These are phyloP conservation scores for Saimiri boliviensis DNA, from an alignment of 2,113 vertebrate species.

Conservation along the genomic window DNA sequence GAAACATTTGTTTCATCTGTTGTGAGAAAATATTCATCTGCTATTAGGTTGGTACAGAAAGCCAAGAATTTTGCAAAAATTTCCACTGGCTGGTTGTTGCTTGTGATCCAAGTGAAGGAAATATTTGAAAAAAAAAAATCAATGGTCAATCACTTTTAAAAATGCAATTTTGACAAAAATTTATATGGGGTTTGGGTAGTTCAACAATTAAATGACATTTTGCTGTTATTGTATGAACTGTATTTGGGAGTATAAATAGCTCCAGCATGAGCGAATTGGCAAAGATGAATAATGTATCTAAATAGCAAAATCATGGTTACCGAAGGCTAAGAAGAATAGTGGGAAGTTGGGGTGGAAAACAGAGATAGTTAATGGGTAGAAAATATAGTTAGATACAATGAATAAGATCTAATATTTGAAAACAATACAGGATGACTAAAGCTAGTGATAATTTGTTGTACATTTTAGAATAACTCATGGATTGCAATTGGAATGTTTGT, in stretches of 20 bases:
- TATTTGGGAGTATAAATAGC: neutral
- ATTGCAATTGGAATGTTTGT: too few species aligned
- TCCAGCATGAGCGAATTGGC: neutral
- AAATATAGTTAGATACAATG: too few species aligned
- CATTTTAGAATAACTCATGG: too few species aligned
- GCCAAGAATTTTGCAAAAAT: constrained; percentile 67
- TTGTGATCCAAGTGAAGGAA: constrained; percentile 44
- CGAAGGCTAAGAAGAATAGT: too few species aligned
- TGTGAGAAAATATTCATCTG: constrained; percentile 53
- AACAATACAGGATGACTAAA: too few species aligned
- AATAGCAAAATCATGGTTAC: neutral
- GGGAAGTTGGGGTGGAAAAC: too few species aligned
- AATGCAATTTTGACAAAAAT: constrained; percentile 54
- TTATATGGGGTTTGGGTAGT: neutral
- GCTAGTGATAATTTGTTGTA: too few species aligned
- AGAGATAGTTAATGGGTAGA: too few species aligned
- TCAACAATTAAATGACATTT: constrained; percentile 7
- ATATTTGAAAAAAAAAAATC: neutral
- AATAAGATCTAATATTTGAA: too few species aligned
- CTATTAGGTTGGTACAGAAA: constrained; percentile 41
- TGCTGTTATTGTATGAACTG: constrained; percentile 4
- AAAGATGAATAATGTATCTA: neutral
- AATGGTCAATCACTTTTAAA: constrained; percentile 45
- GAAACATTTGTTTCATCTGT: constrained; percentile 71
- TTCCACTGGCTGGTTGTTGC: constrained; percentile 49